Conservation (phyloP, 1,140 invertebrate species). For the Drosophila lowei region DNA sequence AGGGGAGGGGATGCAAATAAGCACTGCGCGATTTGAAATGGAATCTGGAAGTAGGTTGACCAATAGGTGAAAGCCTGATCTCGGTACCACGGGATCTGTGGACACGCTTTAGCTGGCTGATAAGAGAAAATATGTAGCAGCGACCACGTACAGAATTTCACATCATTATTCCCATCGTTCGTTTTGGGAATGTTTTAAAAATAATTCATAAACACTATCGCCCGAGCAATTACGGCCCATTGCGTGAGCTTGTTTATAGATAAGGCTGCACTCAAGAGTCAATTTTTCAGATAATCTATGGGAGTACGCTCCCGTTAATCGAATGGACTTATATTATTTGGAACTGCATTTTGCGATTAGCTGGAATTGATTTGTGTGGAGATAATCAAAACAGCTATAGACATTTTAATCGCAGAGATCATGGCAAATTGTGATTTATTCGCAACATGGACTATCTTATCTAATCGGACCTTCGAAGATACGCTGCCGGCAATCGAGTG, state of each 20-base stretch:
- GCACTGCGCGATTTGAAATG: background rate
- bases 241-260: slow-evolving; percentile 12
- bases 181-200: slow-evolving; percentile 37
- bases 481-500: slow-evolving; percentile 1
- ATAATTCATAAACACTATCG: slow-evolving; percentile 32
- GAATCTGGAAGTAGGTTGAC: slow-evolving; percentile 19
- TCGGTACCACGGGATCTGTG: slow-evolving; percentile 17
- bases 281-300: slow-evolving; percentile 23
- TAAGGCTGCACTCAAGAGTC: slow-evolving; percentile 35
- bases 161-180: slow-evolving; percentile 9
- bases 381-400: slow-evolving; percentile 31
- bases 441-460: slow-evolving; percentile 21
- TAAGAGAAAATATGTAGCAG: slow-evolving; percentile 8
- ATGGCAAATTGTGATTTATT: slow-evolving; percentile 39
- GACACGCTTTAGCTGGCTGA: slow-evolving; percentile 30
- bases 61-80: slow-evolving; percentile 20
- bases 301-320: slow-evolving; percentile 18
- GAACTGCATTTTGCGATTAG: slow-evolving; percentile 29
- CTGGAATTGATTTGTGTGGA: slow-evolving; percentile 23
- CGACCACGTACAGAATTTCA: background rate
- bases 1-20: background rate
- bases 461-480: slow-evolving; percentile 20
- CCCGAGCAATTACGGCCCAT: background rate
- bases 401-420: slow-evolving; percentile 46
- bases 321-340: slow-evolving; percentile 12